These are phyloP conservation scores for Chaenodraco wilsoni DNA, from an alignment of 2,797 vertebrate genomes.

Conservation along the genomic window DNA sequence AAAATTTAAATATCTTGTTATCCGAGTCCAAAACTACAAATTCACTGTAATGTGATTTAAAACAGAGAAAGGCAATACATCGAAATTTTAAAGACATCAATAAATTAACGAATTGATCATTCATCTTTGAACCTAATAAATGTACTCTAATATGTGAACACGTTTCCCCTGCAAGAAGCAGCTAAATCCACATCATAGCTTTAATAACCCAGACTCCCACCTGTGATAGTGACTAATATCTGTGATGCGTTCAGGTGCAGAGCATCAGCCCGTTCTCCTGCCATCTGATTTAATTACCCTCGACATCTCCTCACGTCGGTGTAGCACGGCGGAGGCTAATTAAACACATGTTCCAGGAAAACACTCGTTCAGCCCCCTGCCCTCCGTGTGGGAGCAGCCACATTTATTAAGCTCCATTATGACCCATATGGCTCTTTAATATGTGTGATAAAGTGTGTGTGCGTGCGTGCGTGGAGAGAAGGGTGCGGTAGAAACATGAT, in stretches of 20 bases:
- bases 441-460: constrained; percentile 52
- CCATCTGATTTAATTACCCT: constrained; percentile 50
- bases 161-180: no score
- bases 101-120: no score
- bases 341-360: constrained; percentile 62
- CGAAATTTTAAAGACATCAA: no score
- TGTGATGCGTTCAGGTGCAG: constrained; percentile 34
- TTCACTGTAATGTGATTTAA: no score
- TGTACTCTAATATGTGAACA: no score
- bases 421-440: constrained; percentile 66
- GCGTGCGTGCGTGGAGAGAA: neutral
- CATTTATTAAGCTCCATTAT: constrained; percentile 67
- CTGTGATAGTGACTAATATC: neutral
- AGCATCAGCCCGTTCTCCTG: constrained; percentile 16
- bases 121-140: no score
- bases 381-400: constrained; percentile 9
- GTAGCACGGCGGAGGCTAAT: constrained; percentile 53
- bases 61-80: no score
- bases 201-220: neutral
- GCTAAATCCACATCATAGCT: no score
- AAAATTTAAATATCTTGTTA: no score
- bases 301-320: constrained; percentile 14
- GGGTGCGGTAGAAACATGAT: neutral
- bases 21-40: no score
- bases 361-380: constrained; percentile 33